Conservation (phyloP, 2,888 invertebrate genomes). For the Melieria crassipennis region DNA sequence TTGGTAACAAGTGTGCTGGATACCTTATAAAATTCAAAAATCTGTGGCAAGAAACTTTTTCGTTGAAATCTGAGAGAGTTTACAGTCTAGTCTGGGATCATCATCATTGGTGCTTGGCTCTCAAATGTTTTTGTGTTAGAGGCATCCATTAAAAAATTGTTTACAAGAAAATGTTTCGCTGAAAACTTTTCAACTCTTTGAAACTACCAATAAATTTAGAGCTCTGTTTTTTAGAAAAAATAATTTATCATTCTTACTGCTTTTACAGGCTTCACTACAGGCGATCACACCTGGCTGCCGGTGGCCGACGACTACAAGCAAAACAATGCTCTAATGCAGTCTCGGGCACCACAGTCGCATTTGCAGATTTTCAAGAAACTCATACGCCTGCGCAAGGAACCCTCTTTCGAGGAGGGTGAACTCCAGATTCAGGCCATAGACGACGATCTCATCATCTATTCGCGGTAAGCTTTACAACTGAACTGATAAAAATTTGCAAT, state of each 20-base stretch:
- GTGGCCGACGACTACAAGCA: slow-evolving; percentile 71
- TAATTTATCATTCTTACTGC: slow-evolving; percentile 2
- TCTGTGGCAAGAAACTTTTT: too few relatives aligned
- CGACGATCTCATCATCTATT: slow-evolving; percentile 59
- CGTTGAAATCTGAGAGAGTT: too few relatives aligned
- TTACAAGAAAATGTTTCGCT: not conserved
- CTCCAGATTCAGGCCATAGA: slow-evolving; percentile 54
- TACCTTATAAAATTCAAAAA: too few relatives aligned
- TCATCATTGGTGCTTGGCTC: too few relatives aligned
- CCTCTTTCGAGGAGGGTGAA: slow-evolving; percentile 56
- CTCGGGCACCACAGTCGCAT: slow-evolving; percentile 69
- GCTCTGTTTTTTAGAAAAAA: not conserved
- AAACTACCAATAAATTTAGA: not conserved
- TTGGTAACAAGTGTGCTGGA: too few relatives aligned
- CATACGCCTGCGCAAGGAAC: slow-evolving; percentile 68
- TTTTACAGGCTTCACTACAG: slow-evolving; percentile 56
- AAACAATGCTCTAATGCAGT: slow-evolving; percentile 72
- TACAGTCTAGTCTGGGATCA: too few relatives aligned
- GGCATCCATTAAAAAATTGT: not conserved
- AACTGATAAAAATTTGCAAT: not conserved
- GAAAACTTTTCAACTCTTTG: not conserved
- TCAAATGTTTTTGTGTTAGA: too few relatives aligned
- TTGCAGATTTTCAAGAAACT: slow-evolving; percentile 73
- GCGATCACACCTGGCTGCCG: slow-evolving; percentile 73
- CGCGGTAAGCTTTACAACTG: slow-evolving; percentile 47